Base-by-base conservation (phyloP, 2,113 vertebrate species). In the Caloenas nicobarica region DNA sequence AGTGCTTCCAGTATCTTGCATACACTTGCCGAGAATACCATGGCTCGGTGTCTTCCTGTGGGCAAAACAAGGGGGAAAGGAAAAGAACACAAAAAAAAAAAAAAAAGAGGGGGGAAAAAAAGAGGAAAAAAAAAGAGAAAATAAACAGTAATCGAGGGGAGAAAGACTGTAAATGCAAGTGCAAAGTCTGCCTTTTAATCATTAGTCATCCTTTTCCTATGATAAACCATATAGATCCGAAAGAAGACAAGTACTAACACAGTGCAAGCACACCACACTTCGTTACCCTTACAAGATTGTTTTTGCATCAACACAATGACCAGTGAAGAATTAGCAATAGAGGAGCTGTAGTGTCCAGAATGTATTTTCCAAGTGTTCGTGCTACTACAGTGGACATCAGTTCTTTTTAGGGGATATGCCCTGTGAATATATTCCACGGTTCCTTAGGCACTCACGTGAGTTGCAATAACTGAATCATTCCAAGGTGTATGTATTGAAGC, bases 1-100 rank as follows among this genome's bases (percentile, higher is more conserved):
- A 99, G 98, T 99, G 99, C 48, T 97, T 98, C 99, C 99, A 99
- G 97, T 99, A 99, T 65, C 98, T 98, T 18, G 97, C 50, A 8
- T 99, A 99, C 6, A 98, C 95, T 0, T 97, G 96, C 44, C 98
- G 98, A 40, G 85, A 97, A 91, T 98, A 99, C 99, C 99, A 98
- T 2, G 97, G 96, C 82, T 96, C 88, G 0, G 88, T 3, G 3
- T 95, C 62, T 19, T 73, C 91, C 23, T 96, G 18, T 11, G 81
- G 66, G n/a, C 96, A 96, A 40, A 92, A 89, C 46, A 65, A 0
- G 3, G 24, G 6, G 3, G 13, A 78, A 23, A 31, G 25, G 25
- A 21, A 72, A 87, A 86, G 46, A 90, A 61, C 8, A 19, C 44
- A 18, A 7, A 19, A 19, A 46, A 46, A 46, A 9, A 44, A 44